phyloP scores from a whole-genome alignment of 2,113 vertebrate genomes.

The Eleginops maclovinus region DNA sequence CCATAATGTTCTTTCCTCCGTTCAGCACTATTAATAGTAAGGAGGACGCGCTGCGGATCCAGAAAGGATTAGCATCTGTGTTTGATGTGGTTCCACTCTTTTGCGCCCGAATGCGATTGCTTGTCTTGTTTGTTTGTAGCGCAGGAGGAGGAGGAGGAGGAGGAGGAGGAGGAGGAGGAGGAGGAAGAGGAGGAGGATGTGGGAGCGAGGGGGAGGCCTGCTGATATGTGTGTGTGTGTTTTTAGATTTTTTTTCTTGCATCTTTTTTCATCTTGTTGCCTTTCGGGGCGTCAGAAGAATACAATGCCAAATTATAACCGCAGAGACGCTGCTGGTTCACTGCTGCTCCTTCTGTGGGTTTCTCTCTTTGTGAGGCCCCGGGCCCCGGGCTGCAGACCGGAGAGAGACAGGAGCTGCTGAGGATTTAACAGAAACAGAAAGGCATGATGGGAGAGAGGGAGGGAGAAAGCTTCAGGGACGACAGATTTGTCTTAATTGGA shows the following conservation, averaged over 20 bases:
- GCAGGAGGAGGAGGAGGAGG: constrained; percentile 42
- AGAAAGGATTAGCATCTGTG: constrained; percentile 83
- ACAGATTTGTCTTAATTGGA: constrained; percentile 66
- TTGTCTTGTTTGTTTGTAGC: constrained; percentile 68
- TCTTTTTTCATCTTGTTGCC: constrained; percentile 40
- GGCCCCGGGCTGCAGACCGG: constrained; percentile 37
- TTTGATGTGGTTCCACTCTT: constrained; percentile 85
- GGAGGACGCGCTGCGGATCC: constrained; percentile 79
- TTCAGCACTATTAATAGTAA: constrained; percentile 82
- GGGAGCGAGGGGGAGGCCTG: not conserved
- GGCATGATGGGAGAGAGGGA: constrained; percentile 59
- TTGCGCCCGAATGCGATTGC: constrained; percentile 75
- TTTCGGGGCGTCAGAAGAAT: constrained; percentile 57
- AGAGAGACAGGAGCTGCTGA: constrained; percentile 43
- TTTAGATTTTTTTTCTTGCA: constrained; percentile 37
- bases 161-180: not conserved
- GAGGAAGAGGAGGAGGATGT: not conserved
- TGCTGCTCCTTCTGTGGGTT: constrained; percentile 26
- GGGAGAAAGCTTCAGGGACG: constrained; percentile 17
- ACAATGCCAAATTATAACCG: constrained; percentile 61
- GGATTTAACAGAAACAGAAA: constrained; percentile 46
- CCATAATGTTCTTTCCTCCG: constrained; percentile 78
- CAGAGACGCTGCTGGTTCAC: constrained; percentile 56
- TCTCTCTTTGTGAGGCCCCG: constrained; percentile 46
- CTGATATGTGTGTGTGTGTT: constrained; percentile 32